Conservation (phyloP, 23 tunicate genomes). For the Botrylloides violaceus region DNA sequence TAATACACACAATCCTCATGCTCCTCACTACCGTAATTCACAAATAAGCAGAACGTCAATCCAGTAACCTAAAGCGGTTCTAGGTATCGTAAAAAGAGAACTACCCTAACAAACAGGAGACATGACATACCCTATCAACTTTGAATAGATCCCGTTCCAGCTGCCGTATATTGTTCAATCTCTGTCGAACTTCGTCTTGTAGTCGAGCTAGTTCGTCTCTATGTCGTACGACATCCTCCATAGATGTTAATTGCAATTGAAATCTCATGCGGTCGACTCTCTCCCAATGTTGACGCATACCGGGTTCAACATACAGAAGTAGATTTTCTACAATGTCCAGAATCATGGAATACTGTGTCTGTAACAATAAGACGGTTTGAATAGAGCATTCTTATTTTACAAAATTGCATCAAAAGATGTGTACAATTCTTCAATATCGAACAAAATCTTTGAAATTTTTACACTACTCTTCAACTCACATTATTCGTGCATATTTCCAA, state of each 20-base stretch:
- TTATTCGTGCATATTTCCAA: slow-evolving; percentile 91
- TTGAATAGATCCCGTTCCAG: slow-evolving; percentile 66
- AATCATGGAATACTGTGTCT: slow-evolving; percentile 89
- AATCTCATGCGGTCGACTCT: slow-evolving; percentile 73
- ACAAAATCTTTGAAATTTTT: neutral
- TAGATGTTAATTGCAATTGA: slow-evolving; percentile 78
- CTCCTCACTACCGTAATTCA: no score
- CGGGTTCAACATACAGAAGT: slow-evolving; percentile 95
- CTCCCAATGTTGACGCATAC: slow-evolving; percentile 80
- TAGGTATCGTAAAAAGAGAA: no score
- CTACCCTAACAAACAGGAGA: no score
- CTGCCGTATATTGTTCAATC: slow-evolving; percentile 65
- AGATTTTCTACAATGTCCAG: slow-evolving; percentile 94
- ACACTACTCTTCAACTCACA: slow-evolving; percentile 19
- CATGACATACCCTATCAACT: slow-evolving; percentile 45
- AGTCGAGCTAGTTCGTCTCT: slow-evolving; percentile 46
- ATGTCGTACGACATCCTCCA: slow-evolving; percentile 65
- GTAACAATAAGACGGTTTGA: no score
- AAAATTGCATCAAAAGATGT: slow-evolving; percentile 6
- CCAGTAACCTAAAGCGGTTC: no score
- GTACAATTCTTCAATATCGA: no score
- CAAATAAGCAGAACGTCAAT: no score
- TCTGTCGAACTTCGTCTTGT: slow-evolving; percentile 59
- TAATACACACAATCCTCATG: no score
- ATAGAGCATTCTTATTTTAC: no score